Percentiles rank a stretch among this genome's conserved stretches.
These are phyloP conservation scores for Nematopogon swammerdamellus DNA, from an alignment of 2,888 invertebrate genomes.

Conservation along the genomic window DNA sequence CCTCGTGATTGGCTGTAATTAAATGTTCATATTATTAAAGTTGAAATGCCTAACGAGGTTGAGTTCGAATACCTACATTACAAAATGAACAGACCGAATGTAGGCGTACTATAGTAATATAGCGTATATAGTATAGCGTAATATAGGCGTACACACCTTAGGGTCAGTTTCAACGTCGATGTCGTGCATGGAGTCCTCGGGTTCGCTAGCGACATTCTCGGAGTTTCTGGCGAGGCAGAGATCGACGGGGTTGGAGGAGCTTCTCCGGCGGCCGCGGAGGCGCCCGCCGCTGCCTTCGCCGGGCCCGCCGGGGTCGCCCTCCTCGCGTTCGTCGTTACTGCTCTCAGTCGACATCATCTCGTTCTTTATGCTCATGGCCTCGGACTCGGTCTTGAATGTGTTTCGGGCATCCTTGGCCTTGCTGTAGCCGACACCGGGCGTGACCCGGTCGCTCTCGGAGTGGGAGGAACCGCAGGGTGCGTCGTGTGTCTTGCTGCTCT, in stretches of 20 bases:
- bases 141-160: background rate
- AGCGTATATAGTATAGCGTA: too few species aligned
- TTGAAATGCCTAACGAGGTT: too few species aligned
- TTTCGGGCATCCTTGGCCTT: constrained; percentile 33
- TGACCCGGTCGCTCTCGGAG: constrained; percentile 47
- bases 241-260: constrained; percentile 81
- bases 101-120: too few species aligned
- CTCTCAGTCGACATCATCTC: constrained; percentile 49
- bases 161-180: constrained; percentile 49
- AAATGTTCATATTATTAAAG: too few species aligned
- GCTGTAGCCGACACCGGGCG: constrained; percentile 45
- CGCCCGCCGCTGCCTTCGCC: constrained; percentile 46
- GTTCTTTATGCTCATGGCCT: constrained; percentile 48
- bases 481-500: constrained; percentile 47
- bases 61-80: too few species aligned
- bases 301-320: constrained; percentile 48
- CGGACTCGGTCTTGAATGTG: constrained; percentile 26
- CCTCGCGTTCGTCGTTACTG: constrained; percentile 50
- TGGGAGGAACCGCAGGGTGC: constrained; percentile 49
- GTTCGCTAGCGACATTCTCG: constrained; percentile 57
- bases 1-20: constrained; percentile 39
- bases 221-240: constrained; percentile 62
- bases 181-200: constrained; percentile 46
- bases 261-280: constrained; percentile 61
- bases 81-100: too few species aligned